Evolutionary conservation across 1,140 invertebrate genomes (phyloP), one percentile per base, ranked within the genome.

Genomic region (Drosophila sechellia): DNA sequence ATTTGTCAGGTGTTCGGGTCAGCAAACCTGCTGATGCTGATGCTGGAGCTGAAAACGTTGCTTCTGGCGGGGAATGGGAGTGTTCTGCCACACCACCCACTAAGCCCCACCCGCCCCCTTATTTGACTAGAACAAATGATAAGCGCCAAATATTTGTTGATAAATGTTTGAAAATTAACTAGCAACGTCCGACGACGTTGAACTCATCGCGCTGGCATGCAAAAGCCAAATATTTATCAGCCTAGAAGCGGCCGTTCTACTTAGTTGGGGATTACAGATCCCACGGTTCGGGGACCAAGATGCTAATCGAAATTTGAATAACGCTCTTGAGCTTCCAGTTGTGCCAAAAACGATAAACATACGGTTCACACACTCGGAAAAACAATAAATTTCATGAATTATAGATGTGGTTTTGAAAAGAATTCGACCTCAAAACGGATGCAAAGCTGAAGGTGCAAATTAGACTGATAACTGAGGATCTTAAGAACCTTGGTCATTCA

Each of bases 121-220:
- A 76, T 74, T 85, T 80, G 58, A 27, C 40, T 66, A 42, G 74
- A 79, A 65, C 81, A 85, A 85, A 85, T 86, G 83, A 86, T 86
- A 86, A 86, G 83, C 78, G 53, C 58, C 76, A 87, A 87, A 87
- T 87, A 87, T 87, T 87, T 87, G 83, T 87, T 77, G 63, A 83
- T 89, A 87, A 87, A 87, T 87, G 84, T 87, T 87, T 87, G 76
- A 55, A 89, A 87, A 87, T 87, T 79, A 87, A 87, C 83, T 79
- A 87, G 79, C 31, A 25, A 61, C 46, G 57, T 75, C 35, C 54
- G 50, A 49, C 43, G 34, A 57, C 39, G 79, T 83, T 87, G 84
- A 87, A 87, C 83, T 87, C 83, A 87, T 83, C 84, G 83, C 70
- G 58, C 71, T 83, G 83, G 83, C 84, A 87, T 77, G 75, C 83